Conservation (phyloP, 2,113 vertebrate species). For the Centrocercus urophasianus region DNA sequence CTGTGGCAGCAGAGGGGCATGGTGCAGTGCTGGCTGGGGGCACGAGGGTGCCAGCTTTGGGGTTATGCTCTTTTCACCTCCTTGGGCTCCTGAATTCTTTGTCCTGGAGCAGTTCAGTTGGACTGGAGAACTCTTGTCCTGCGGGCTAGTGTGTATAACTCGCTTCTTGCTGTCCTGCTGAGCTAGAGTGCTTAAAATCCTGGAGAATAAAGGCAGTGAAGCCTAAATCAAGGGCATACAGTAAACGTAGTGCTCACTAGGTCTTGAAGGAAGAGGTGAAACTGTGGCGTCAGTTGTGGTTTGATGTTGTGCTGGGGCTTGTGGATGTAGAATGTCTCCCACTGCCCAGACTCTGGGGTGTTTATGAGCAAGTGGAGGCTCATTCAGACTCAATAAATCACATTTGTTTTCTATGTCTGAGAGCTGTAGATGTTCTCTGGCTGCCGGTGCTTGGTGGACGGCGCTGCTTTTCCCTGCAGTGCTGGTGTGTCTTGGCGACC, state of each 20-base stretch:
- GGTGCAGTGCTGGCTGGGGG: accelerated
- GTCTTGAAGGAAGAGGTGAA: accelerated
- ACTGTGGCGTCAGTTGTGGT: background rate
- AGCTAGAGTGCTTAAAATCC: background rate
- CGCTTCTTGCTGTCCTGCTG: background rate
- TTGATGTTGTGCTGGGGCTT: background rate
- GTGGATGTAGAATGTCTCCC: accelerated
- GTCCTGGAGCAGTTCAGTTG: background rate
- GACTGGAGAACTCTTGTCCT: background rate
- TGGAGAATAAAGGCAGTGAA: background rate
- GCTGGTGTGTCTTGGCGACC: background rate
- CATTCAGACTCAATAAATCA: accelerated
- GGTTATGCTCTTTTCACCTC: accelerated
- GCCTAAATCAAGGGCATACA: accelerated
- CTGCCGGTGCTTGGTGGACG: background rate
- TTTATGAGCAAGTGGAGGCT: background rate
- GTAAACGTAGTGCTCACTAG: accelerated
- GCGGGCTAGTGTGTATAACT: background rate
- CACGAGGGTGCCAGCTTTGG: accelerated
- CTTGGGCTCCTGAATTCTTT: accelerated
- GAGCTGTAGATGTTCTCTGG: background rate
- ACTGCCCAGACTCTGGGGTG: background rate
- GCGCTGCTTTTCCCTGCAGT: background rate
- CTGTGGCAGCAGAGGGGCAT: background rate
- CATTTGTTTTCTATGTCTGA: background rate